Percentiles rank a stretch among this genome's conserved stretches.
Evolutionary conservation across 2,888 invertebrate species (phyloP).

Genomic region (Trachelus tabidus): DNA sequence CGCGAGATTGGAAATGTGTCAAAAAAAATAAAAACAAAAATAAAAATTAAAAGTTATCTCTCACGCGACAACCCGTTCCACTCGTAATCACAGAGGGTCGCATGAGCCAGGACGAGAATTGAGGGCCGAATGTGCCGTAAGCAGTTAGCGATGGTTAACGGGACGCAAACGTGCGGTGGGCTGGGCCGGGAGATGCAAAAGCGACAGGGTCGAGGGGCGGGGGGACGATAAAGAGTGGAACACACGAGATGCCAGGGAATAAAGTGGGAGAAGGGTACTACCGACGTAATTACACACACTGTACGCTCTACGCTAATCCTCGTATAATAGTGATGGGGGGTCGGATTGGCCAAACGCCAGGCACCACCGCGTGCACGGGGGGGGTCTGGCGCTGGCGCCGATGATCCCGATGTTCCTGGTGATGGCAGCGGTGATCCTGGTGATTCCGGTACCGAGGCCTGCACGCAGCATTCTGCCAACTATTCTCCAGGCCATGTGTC

Average conservation of each 20-base stretch:
- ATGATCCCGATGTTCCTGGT: not conserved
- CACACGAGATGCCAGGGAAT: conserved; percentile 37
- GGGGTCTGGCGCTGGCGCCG: not conserved
- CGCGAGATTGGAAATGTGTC: not conserved
- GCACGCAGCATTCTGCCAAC: conserved; percentile 1
- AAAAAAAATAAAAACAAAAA: too few species aligned
- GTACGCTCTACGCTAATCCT: conserved; percentile 42
- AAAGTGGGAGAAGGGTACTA: conserved; percentile 24
- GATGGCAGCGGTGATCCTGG: not conserved
- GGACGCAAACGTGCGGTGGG: conserved; percentile 37
- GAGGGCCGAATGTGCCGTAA: not conserved
- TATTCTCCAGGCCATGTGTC: not conserved
- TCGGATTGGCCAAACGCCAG: conserved; percentile 47
- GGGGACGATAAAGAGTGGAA: conserved; percentile 31
- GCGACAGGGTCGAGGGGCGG: conserved; percentile 1
- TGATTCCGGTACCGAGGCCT: not conserved
- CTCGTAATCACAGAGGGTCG: not conserved
- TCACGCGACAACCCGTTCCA: not conserved
- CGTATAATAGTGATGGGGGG: conserved; percentile 35
- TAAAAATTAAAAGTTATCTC: not conserved
- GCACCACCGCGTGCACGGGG: conserved; percentile 10
- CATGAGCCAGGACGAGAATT: not conserved
- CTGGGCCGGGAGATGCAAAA: not conserved
- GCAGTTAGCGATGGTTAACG: conserved; percentile 50
- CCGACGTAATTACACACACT: conserved; percentile 7